Percentiles rank a stretch among this genome's conserved stretches.
Conservation (phyloP, 2,888 invertebrate genomes). For the Eurytoma californica region DNA sequence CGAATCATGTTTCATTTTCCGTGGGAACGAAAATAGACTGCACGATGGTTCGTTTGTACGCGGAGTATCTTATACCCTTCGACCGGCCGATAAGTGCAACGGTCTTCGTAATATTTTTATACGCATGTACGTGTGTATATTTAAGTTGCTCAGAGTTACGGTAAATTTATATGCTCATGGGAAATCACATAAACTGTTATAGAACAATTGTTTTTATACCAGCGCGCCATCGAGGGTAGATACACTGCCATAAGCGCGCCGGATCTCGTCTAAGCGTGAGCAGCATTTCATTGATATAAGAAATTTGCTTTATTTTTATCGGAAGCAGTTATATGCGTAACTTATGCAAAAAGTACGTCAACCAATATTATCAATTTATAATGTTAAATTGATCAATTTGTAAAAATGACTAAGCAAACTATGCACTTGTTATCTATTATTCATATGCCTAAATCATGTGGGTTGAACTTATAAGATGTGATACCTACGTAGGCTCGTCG, state of each 20-base stretch:
- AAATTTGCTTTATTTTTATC: slow-evolving; percentile 1
- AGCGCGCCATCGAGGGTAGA: neutral
- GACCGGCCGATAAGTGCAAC: neutral
- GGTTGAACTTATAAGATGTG: too few species aligned
- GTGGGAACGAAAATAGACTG: slow-evolving; percentile 18
- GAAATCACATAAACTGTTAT: slow-evolving; percentile 18
- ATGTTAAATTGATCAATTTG: neutral
- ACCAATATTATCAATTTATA: neutral
- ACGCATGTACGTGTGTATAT: slow-evolving; percentile 1
- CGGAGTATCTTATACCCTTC: neutral
- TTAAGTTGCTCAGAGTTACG: neutral
- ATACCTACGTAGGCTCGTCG: too few species aligned
- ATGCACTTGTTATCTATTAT: too few species aligned
- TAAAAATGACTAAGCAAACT: too few species aligned
- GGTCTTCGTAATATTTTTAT: slow-evolving; percentile 22
- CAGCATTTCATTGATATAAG: neutral
- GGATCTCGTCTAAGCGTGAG: neutral
- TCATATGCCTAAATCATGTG: too few species aligned
- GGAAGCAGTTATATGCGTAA: neutral
- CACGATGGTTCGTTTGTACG: slow-evolving; percentile 12
- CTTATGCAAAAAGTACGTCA: neutral
- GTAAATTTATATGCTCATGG: slow-evolving; percentile 5
- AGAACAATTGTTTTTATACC: neutral
- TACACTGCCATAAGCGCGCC: neutral
- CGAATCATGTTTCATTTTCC: slow-evolving; percentile 30